These are phyloP conservation scores for Pollimyrus isidori DNA, from an alignment of 2,113 vertebrate genomes.

Conservation along the genomic window DNA sequence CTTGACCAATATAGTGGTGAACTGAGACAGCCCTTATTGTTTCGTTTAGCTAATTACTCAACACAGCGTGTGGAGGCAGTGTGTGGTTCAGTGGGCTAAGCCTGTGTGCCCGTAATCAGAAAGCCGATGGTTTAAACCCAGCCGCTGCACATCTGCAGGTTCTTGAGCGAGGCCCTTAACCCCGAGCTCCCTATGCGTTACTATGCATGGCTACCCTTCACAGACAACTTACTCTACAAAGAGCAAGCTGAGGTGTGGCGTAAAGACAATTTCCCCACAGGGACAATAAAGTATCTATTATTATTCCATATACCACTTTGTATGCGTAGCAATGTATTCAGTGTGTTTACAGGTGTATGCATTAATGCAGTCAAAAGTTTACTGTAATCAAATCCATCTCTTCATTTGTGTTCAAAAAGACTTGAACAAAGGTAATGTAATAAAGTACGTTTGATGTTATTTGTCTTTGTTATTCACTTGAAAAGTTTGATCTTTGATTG, in stretches of 20 bases:
- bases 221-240: too few relatives aligned
- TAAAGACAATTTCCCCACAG: too few relatives aligned
- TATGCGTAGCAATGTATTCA: background rate
- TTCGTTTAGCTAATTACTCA: background rate
- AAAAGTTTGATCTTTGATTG: background rate
- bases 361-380: background rate
- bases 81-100: too few relatives aligned
- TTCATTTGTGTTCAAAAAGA: background rate
- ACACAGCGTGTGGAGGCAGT: too few relatives aligned
- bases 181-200: too few relatives aligned
- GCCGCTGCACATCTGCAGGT: too few relatives aligned
- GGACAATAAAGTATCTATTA: too few relatives aligned
- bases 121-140: too few relatives aligned
- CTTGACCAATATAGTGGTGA: background rate
- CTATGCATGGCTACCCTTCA: too few relatives aligned
- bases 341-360: background rate
- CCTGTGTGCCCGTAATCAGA: too few relatives aligned
- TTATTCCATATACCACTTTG: background rate
- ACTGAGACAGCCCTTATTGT: background rate
- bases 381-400: background rate
- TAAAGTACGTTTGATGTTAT: background rate
- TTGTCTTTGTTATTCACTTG: background rate
- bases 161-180: too few relatives aligned
- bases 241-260: too few relatives aligned
- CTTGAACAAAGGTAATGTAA: background rate